Conservation (phyloP, 2,113 vertebrate species). For the Ochotona curzoniae region DNA sequence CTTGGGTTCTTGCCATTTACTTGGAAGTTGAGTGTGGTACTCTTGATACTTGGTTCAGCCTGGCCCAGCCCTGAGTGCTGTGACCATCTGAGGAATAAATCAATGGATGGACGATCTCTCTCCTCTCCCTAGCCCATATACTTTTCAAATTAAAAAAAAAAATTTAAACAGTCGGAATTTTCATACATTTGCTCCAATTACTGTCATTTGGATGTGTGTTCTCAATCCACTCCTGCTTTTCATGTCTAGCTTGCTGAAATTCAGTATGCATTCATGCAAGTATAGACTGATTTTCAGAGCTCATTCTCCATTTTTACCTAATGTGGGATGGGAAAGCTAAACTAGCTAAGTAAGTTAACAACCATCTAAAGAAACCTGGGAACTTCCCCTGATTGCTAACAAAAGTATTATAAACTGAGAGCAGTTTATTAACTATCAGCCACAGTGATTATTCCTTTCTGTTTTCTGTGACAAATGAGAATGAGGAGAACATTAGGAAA, state of each 20-base stretch:
- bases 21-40: no score
- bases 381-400: not conserved
- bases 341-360: not conserved
- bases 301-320: not conserved
- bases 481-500: not conserved
- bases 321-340: not conserved
- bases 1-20: no score
- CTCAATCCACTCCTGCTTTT: not conserved
- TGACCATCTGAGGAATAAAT: no score
- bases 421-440: not conserved
- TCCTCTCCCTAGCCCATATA: no score
- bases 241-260: not conserved
- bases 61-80: no score
- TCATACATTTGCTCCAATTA: not conserved
- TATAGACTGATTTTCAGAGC: not conserved
- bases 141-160: no score
- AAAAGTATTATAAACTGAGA: not conserved
- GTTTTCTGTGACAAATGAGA: not conserved
- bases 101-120: no score
- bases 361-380: not conserved
- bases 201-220: not conserved
- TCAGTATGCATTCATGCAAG: not conserved
- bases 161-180: not conserved
- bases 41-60: no score
- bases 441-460: not conserved